A percentile compares a stretch with the other conserved stretches of the same genome.
Evolutionary conservation across 2,113 vertebrate genomes (phyloP).

Genomic region (Oncorhynchus keta): DNA sequence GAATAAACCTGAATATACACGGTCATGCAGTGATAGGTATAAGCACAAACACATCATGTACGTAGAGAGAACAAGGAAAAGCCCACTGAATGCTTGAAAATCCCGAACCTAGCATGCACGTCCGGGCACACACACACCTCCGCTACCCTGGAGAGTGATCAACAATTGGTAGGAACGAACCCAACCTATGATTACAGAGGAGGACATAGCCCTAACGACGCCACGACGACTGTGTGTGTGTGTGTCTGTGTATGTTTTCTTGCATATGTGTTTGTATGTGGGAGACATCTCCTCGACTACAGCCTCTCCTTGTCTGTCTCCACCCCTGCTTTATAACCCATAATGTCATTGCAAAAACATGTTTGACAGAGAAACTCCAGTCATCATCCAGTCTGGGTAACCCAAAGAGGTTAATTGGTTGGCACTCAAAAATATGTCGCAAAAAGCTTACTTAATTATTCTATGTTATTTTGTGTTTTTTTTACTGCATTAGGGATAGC

Average conservation of each 20-base stretch:
- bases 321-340: neutral
- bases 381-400: too few relatives aligned
- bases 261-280: neutral
- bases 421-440: too few relatives aligned
- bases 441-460: too few relatives aligned
- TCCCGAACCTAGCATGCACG: too few relatives aligned
- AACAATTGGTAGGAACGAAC: constrained; percentile 31
- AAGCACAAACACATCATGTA: too few relatives aligned
- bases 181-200: constrained; percentile 65
- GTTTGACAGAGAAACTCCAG: neutral
- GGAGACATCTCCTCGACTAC: neutral
- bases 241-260: neutral
- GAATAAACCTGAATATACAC: neutral
- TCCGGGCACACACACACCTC: neutral
- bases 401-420: too few relatives aligned
- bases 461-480: too few relatives aligned
- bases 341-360: neutral
- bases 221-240: constrained; percentile 14
- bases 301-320: neutral
- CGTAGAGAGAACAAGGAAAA: too few relatives aligned
- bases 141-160: constrained; percentile 31
- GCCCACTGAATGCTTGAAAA: neutral
- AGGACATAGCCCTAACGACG: constrained; percentile 44
- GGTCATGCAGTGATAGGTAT: neutral
- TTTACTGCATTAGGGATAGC: too few relatives aligned